These are phyloP conservation scores for Loris lydekkerianus DNA, from an alignment of 2,797 vertebrate species.

Conservation along the genomic window DNA sequence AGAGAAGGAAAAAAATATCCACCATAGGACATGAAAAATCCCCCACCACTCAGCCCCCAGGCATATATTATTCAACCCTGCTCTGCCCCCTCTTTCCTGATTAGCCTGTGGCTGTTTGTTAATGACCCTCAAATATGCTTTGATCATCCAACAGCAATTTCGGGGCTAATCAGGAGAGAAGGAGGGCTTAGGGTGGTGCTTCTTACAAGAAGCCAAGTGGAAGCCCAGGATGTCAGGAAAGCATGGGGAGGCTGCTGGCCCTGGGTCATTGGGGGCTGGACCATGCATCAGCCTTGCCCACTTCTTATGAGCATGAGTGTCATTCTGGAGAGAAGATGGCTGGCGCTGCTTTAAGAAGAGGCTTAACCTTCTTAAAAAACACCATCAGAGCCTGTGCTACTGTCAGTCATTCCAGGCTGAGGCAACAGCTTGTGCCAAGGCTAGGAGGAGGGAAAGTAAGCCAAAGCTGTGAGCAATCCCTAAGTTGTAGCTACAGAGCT, in stretches of 20 bases:
- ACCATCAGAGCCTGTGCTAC: accelerated
- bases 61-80: neutral
- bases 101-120: neutral
- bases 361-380: neutral
- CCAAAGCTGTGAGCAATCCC: neutral
- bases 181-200: neutral
- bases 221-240: neutral
- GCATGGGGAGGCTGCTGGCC: accelerated
- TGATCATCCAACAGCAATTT: neutral
- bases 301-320: too few relatives aligned
- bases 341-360: neutral
- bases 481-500: accelerated
- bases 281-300: too few relatives aligned
- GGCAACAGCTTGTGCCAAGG: neutral
- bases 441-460: neutral
- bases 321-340: neutral
- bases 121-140: neutral
- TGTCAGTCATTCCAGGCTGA: neutral
- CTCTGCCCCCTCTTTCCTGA: neutral
- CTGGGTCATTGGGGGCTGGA: neutral
- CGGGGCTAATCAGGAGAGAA: neutral
- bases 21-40: neutral
- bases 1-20: neutral
- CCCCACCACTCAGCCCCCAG: neutral
- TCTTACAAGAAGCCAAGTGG: neutral